phyloP scores from a whole-genome alignment of 2,888 invertebrate genomes.

The Ligdia adustata region DNA sequence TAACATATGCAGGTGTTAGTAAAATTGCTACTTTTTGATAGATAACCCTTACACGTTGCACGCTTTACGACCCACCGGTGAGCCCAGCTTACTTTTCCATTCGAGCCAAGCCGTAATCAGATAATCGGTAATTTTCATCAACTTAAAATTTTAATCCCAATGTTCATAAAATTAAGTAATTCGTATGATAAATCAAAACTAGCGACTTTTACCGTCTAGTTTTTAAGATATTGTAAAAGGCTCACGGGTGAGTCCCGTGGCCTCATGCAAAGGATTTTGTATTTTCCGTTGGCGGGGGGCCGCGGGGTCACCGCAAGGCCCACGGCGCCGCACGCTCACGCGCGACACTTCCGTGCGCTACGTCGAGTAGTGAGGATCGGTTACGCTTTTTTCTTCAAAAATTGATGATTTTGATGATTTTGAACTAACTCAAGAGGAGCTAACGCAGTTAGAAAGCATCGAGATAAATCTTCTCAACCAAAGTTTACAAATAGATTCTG shows the following conservation, averaged over 20 bases:
- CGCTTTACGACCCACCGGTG: conserved; percentile 14
- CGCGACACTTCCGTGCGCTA: conserved; percentile 1
- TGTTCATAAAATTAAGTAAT: conserved; percentile 23
- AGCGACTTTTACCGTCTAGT: conserved; percentile 18
- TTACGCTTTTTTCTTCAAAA: background rate
- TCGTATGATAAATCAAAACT: conserved; percentile 19
- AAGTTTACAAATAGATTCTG: conserved; percentile 20
- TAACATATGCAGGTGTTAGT: too few relatives aligned
- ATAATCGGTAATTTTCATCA: conserved; percentile 21
- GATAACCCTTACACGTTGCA: too few relatives aligned
- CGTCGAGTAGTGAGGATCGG: background rate
- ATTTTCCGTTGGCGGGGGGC: conserved; percentile 4
- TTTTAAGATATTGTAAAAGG: conserved; percentile 1
- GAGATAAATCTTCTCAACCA: conserved; percentile 21
- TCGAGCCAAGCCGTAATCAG: conserved; percentile 20
- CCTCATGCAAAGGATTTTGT: too few relatives aligned
- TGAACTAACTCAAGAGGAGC: conserved; percentile 20
- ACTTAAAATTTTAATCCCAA: conserved; percentile 26
- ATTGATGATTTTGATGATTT: too few relatives aligned
- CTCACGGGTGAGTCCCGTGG: background rate
- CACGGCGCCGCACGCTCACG: conserved; percentile 1
- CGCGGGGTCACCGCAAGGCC: conserved; percentile 2
- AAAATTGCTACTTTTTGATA: too few relatives aligned
- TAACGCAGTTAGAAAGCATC: conserved; percentile 20
- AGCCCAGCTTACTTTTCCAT: conserved; percentile 8